Percentiles rank a stretch among this genome's conserved stretches.
Conservation (phyloP, 2,888 invertebrate species). For the Vannuccia rotundouncinata region DNA sequence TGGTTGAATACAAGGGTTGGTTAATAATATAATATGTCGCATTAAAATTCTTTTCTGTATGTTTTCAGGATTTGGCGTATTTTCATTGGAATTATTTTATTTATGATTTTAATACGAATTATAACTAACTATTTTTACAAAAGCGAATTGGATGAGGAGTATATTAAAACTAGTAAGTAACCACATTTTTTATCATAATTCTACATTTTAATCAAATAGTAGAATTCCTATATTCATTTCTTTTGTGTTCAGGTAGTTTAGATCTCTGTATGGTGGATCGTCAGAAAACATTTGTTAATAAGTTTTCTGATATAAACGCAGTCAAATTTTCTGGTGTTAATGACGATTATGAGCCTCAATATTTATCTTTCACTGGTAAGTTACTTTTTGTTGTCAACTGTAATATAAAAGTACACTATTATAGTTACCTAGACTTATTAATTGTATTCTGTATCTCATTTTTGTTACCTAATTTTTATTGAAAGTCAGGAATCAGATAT, state of each 20-base stretch:
- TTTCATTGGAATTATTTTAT: not conserved
- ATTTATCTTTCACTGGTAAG: too few species aligned
- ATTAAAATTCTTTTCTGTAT: too few species aligned
- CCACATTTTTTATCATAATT: not conserved
- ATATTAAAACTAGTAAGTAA: not conserved
- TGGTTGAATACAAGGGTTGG: too few species aligned
- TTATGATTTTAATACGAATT: not conserved
- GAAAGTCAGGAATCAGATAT: too few species aligned
- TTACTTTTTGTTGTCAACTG: too few species aligned
- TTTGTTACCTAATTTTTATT: too few species aligned
- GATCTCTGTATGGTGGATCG: not conserved
- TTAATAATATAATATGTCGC: too few species aligned
- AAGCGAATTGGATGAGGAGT: not conserved
- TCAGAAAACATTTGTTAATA: not conserved
- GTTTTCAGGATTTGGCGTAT: not conserved
- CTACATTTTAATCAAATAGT: not conserved
- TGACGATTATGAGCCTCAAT: too few species aligned
- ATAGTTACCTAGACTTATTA: too few species aligned
- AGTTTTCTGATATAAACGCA: not conserved
- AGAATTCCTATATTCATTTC: not conserved
- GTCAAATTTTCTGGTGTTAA: not conserved
- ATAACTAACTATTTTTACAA: not conserved
- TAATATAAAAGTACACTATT: too few species aligned
- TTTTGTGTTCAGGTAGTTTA: not conserved
- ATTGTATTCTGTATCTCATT: too few species aligned